Base-by-base conservation (phyloP, 2,888 invertebrate species). In the Tricholauxania praeusta region DNA sequence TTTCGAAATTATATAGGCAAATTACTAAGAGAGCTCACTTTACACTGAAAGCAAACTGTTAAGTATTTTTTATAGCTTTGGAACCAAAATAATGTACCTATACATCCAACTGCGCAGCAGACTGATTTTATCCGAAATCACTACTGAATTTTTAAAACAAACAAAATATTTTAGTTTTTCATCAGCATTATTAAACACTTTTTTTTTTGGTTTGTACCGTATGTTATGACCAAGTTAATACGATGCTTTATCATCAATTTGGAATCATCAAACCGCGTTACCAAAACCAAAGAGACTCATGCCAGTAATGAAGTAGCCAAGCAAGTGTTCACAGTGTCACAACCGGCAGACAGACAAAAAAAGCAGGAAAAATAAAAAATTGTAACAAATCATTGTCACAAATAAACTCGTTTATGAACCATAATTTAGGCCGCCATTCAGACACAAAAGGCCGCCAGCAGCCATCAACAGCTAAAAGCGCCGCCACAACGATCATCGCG, bases 321-420 rank as follows among this genome's bases (percentile, higher is more conserved):
- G 17, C 12, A 68, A n/a, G 83, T 83, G 39, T 28, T 28, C 28
- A 28, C 28, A 28, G 28, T 28, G 28, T 28, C 28, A 28, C 28
- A 4, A 4, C 28, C 28, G 28, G 3, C 28, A 28, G 28, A 28
- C 28, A 28, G 28, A 28, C 28, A 28, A 28, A 28, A 28, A 28
- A 28, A 28, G 28, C 28, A 3, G 28, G 28, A 28, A 81, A 81
- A 79, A 79, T 80, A 71, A 74, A 76, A 81, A 84, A 80, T 79
- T 85, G 81, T 84, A 83, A 83, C 83, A 85, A 85, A 84, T 84
- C 85, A 83, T 83, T 83, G 82, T 81, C 80, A 81, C 83, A 84
- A 82, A 84, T 82, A 81, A 79, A 80, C 84, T 80, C 83, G 82
- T 84, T 84, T 84, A 83, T 83, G 83, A 84, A 84, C 83, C 85